Evolutionary conservation across 92 coral and sea anemone species (phyloP).

Genomic region (Chrysogorgia sp.): DNA sequence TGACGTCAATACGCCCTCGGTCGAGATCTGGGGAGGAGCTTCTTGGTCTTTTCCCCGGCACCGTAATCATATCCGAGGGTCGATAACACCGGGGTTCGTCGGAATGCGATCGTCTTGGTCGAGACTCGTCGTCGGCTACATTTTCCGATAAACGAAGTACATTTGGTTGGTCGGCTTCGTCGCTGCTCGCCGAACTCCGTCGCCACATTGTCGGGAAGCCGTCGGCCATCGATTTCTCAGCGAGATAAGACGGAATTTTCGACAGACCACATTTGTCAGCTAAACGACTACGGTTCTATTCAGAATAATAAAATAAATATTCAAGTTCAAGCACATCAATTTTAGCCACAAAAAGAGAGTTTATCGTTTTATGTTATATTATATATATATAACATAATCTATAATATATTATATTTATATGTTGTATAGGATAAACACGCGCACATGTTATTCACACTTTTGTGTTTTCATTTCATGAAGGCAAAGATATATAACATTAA

Average conservation of each 20-base stretch:
- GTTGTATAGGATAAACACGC: too few relatives aligned
- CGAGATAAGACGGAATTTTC: slow-evolving; percentile 30
- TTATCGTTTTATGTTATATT: too few relatives aligned
- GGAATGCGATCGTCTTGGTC: slow-evolving; percentile 40
- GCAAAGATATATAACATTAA: too few relatives aligned
- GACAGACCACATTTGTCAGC: slow-evolving; percentile 94
- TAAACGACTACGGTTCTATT: slow-evolving; percentile 94
- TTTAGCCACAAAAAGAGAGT: too few relatives aligned
- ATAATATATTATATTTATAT: too few relatives aligned
- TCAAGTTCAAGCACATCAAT: background rate
- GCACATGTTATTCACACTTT: too few relatives aligned
- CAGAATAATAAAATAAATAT: slow-evolving; percentile 27
- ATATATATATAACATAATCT: too few relatives aligned
- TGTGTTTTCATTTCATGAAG: too few relatives aligned
- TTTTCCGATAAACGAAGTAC: background rate
- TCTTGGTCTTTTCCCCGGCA: slow-evolving; percentile 72
- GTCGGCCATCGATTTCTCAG: slow-evolving; percentile 42
- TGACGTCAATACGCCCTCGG: slow-evolving; percentile 16
- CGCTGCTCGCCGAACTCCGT: slow-evolving; percentile 44
- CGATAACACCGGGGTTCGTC: slow-evolving; percentile 49
- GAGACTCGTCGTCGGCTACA: slow-evolving; percentile 13
- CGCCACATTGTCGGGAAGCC: slow-evolving; percentile 49
- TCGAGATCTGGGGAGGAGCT: slow-evolving; percentile 78
- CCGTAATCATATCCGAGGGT: slow-evolving; percentile 71
- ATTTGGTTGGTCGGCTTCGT: slow-evolving; percentile 41